Evolutionary conservation across 2,888 invertebrate species (phyloP), one percentile per base, ranked within the genome.

Genomic region (Diloba caeruleocephala): DNA sequence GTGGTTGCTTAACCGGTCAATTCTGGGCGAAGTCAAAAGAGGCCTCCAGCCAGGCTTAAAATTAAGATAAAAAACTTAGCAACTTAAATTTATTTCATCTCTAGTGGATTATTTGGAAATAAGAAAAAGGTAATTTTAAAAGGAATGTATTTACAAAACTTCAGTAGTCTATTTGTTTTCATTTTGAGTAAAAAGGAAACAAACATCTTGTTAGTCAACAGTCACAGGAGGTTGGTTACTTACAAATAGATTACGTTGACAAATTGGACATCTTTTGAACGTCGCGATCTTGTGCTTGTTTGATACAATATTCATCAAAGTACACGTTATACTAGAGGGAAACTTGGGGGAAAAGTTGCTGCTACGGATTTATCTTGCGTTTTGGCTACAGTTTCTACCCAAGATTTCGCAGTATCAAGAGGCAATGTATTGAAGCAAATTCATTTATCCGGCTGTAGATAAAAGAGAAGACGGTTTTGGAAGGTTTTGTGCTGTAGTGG

Each of bases 231-330:
- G 23, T 33, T 21, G 3, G 3, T 21, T 7, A 21, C 2, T 5
- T 26, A 26, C 19, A 55, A 61, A 36, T 17, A 10, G 15, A 52
- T 55, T 54, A 41, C 49, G 34, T 12, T 14, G 10, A 36, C 12
- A 52, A 54, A 55, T 55, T 52, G 33, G 25, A 21, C 36, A 25
- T 36, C 51, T 49, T 64, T 39, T 48, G 44, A 53, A 48, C 37
- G 21, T 23, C 32, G 12, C 14, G 8, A 23, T 21, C 28, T 43
- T 12, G n/a, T 34, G 19, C 17, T 14, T 42, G 23, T 66, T 66
- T 60, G 50, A 63, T 71, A 52, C 9, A 57, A 59, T 54, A 62
- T 66, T 59, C 50, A 66, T 54, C 57, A 66, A 55, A 66, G 59
- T 49, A 48, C 32, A 33, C 17, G 15, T 36, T 49, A 42, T 45